phyloP scores from a whole-genome alignment of 2,113 vertebrate species.

The Hemibates koningsi region DNA sequence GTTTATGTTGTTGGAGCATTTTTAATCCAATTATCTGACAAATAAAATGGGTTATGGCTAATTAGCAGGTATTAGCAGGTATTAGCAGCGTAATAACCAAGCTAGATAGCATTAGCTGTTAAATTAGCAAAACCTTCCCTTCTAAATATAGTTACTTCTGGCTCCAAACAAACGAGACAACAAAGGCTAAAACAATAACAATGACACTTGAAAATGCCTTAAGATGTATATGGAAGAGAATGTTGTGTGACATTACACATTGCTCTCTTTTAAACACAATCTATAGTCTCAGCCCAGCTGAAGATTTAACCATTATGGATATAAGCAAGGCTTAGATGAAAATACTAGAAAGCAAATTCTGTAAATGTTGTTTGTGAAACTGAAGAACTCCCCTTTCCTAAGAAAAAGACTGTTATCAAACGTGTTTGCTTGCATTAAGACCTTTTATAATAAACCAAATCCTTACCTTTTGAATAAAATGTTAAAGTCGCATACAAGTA shows the following conservation, averaged over 20 bases:
- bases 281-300: not conserved
- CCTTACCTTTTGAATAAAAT: not conserved
- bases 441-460: not conserved
- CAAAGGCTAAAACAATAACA: accelerated
- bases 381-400: not conserved
- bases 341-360: not conserved
- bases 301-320: not conserved
- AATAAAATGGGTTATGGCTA: not conserved
- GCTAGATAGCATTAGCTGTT: accelerated
- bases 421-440: accelerated
- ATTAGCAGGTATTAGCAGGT: not conserved
- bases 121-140: accelerated
- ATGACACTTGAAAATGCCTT: not conserved
- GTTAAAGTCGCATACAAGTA: accelerated
- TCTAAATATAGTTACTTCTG: not conserved
- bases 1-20: not conserved
- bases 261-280: accelerated
- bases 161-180: accelerated
- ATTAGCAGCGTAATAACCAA: not conserved
- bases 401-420: not conserved
- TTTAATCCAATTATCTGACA: not conserved
- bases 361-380: not conserved
- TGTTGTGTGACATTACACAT: accelerated
- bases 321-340: not conserved
- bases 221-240: accelerated